phyloP scores from a whole-genome alignment of 2,888 invertebrate genomes.

The Parthenolecanium corni region DNA sequence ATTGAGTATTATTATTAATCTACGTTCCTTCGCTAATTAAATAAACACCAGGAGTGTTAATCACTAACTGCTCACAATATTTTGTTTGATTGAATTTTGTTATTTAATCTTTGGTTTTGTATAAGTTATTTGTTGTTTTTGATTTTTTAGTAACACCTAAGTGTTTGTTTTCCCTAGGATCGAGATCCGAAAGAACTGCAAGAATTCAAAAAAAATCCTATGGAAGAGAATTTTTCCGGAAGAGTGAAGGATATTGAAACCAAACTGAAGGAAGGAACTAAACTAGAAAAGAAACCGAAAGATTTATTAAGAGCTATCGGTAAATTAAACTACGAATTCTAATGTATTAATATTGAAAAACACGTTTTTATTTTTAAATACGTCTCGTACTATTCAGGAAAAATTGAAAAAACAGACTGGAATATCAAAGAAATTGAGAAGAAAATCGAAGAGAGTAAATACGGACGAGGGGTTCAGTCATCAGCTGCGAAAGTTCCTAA shows the following conservation, averaged over 20 bases:
- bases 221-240: conserved; percentile 49
- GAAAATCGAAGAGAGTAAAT: conserved; percentile 67
- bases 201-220: conserved; percentile 37
- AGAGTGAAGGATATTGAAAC: conserved; percentile 65
- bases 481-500: conserved; percentile 58
- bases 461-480: conserved; percentile 40
- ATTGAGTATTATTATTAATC: no score
- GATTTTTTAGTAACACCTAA: no score
- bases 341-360: no score
- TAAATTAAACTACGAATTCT: conserved; percentile 32
- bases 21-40: no score
- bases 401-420: conserved; percentile 81
- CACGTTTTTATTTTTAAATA: not conserved
- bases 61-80: no score
- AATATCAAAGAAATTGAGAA: conserved; percentile 81
- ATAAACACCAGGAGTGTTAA: no score
- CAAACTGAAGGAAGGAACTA: conserved; percentile 51
- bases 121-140: no score
- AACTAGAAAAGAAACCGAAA: conserved; percentile 65
- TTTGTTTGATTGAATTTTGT: no score
- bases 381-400: conserved; percentile 41
- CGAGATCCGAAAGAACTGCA: conserved; percentile 39
- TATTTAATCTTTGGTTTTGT: no score
- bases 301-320: conserved; percentile 75
- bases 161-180: conserved; percentile 37